Evolutionary conservation across 2,113 vertebrate species (phyloP).

Genomic region (Oryzias javanicus): DNA sequence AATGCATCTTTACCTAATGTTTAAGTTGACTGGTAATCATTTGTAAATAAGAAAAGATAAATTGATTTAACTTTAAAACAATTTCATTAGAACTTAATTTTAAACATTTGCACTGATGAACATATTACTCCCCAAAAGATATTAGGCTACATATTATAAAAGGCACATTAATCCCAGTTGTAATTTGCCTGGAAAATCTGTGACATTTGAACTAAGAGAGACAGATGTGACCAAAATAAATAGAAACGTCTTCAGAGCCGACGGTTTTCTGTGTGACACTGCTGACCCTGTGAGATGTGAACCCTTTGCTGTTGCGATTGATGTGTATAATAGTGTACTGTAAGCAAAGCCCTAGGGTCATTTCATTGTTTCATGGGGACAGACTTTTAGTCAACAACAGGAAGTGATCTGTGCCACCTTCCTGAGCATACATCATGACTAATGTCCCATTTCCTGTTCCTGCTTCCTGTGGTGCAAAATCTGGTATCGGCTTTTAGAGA

Average conservation of each 20-base stretch:
- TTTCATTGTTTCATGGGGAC: constrained; percentile 25
- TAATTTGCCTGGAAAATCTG: too few species aligned
- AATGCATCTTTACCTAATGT: too few species aligned
- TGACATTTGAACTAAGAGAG: too few species aligned
- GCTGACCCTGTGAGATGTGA: constrained; percentile 1
- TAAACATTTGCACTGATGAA: too few species aligned
- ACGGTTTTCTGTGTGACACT: constrained; percentile 6
- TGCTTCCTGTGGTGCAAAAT: constrained; percentile 43
- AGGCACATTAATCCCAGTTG: too few species aligned
- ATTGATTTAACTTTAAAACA: too few species aligned
- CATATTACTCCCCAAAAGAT: too few species aligned
- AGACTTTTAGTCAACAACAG: constrained; percentile 49
- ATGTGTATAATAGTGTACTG: constrained; percentile 1
- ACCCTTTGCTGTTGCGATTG: constrained; percentile 8
- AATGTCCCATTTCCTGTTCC: constrained; percentile 61
- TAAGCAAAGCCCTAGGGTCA: constrained; percentile 5
- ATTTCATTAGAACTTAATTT: too few species aligned
- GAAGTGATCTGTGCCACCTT: constrained; percentile 59
- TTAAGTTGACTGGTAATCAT: too few species aligned
- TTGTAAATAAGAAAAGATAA: too few species aligned
- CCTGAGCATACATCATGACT: constrained; percentile 56
- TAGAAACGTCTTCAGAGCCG: neutral
- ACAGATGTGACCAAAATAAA: neutral
- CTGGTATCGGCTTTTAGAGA: constrained; percentile 1
- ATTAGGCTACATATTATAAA: too few species aligned